Evolutionary conservation across 2,113 vertebrate genomes (phyloP), one percentile per base, ranked within the genome.

Genomic region (Pleuronectes platessa): DNA sequence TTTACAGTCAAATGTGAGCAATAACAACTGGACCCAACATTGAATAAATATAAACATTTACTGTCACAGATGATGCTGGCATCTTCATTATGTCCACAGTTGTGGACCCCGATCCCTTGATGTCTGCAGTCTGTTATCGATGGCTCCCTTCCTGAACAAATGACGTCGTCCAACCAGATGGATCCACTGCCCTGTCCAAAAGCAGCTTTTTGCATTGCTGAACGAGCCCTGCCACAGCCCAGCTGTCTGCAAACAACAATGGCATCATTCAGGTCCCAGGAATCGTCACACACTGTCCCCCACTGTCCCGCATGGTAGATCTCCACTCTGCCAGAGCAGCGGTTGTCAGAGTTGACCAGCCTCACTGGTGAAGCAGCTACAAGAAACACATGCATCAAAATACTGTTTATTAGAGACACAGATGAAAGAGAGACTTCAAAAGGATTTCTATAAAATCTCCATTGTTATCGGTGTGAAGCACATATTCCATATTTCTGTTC

Each of bases 81-180:
- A 49, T 90, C 86, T 67, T 90, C 86, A 8, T 0, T 0, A 15
- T 88, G 78, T 56, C 0, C 11, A 70, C 85, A 90, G 77, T 87
- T 64, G 64, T 88, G 85, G 35, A 8, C 2, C 2, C 85, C 87
- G 74, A 89, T 72, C 9, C 74, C 85, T 24, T 0, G n/a, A 71
- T 88, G 87, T 47, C 45, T 51, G 53, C 89, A 91, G 8, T 82
- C n/a, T 21, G 79, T 65, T 23, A 91, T 15, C 0, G 71, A 81
- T 15, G 65, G 0, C 55, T 91, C 87, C 20, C 59, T 61, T 14
- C 89, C 87, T 10, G 3, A 26, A 63, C 89, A 91, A 1, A 0
- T 0, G 37, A 89, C 68, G 56, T 89, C 40, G 5, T 89, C 89
- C 86, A 91, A 51, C 88, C 88, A 91, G 80, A 91, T 88, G 31